Evolutionary conservation across 1,140 invertebrate species (phyloP).

Genomic region (Polypedilum vanderplanki): DNA sequence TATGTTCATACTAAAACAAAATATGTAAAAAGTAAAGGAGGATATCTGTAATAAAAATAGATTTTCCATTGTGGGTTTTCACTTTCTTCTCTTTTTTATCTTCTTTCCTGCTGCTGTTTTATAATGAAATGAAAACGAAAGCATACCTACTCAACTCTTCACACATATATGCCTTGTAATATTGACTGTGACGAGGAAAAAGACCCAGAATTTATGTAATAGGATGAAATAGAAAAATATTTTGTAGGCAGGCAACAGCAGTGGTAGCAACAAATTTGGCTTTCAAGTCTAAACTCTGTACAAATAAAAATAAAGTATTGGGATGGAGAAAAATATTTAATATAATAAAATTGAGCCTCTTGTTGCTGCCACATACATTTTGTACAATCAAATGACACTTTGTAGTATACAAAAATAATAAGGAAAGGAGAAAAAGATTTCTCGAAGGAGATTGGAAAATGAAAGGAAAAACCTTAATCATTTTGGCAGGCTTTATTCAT

Average conservation of each 20-base stretch:
- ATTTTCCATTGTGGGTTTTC: conserved; percentile 17
- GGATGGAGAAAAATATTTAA: conserved; percentile 5
- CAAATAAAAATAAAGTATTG: too few relatives aligned
- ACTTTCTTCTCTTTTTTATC: neutral
- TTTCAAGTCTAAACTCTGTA: neutral
- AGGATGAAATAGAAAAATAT: neutral
- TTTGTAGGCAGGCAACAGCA: neutral
- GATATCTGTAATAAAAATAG: neutral
- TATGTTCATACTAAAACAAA: too few relatives aligned
- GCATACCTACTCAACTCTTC: neutral
- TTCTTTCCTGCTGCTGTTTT: neutral
- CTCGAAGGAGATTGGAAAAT: neutral
- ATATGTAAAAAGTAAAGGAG: too few relatives aligned
- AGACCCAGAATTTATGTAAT: conserved; percentile 15
- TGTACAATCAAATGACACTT: conserved; percentile 18
- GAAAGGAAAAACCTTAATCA: neutral
- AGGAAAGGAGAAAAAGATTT: neutral
- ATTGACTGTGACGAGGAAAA: neutral
- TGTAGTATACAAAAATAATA: neutral
- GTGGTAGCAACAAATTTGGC: neutral
- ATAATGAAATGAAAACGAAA: neutral
- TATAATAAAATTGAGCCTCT: conserved; percentile 12
- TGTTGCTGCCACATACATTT: neutral
- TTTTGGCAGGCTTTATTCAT: neutral
- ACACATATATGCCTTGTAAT: neutral